Evolutionary conservation across 2,113 vertebrate genomes (phyloP).

Genomic region (Hassar affinis): DNA sequence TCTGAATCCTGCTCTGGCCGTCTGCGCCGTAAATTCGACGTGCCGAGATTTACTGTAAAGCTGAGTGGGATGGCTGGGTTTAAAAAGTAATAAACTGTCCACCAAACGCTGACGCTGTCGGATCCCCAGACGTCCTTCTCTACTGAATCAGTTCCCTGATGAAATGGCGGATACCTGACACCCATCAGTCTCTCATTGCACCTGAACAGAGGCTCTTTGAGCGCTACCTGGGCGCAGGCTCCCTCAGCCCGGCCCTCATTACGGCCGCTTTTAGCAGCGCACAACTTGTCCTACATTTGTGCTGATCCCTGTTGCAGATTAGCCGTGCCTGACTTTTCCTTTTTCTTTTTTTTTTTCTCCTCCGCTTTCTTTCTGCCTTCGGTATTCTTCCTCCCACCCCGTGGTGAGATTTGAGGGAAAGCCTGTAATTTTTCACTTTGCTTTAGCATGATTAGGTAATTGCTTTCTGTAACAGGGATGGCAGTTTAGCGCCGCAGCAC

Average conservation of each 20-base stretch:
- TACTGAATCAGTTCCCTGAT: neutral
- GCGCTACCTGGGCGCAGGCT: neutral
- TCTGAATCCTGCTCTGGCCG: neutral
- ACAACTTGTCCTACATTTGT: constrained; percentile 44
- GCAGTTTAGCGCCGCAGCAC: constrained; percentile 58
- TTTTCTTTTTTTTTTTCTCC: neutral
- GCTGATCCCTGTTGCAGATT: constrained; percentile 50
- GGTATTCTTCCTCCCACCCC: constrained; percentile 48
- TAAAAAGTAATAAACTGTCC: constrained; percentile 20
- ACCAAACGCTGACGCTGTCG: neutral
- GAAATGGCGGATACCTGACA: constrained; percentile 20
- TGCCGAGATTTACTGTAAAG: neutral
- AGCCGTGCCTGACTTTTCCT: neutral
- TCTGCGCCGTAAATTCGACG: neutral
- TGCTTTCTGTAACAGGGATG: constrained; percentile 64
- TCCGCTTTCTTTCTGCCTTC: constrained; percentile 22
- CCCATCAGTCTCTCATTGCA: constrained; percentile 22
- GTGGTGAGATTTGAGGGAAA: constrained; percentile 50
- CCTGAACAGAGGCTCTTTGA: constrained; percentile 41
- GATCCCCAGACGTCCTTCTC: constrained; percentile 1
- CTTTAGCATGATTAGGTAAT: constrained; percentile 67
- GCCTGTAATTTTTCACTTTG: constrained; percentile 63
- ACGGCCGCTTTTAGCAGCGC: constrained; percentile 37
- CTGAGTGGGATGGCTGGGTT: neutral
- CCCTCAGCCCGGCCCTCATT: constrained; percentile 12